Conservation (phyloP, 2,113 vertebrate genomes). For the Eudyptes chrysolophus region DNA sequence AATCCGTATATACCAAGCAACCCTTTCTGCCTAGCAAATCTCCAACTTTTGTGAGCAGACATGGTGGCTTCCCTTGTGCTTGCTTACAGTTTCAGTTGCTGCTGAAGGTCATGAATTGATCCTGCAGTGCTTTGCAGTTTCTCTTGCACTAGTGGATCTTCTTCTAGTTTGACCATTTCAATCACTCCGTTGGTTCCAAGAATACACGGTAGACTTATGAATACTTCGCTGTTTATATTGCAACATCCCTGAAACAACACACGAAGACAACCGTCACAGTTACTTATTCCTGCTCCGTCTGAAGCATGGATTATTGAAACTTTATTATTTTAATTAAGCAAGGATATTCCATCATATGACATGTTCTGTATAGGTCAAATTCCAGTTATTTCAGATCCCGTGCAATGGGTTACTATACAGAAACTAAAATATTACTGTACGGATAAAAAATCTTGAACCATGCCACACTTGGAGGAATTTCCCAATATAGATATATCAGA, state of each 20-base stretch:
- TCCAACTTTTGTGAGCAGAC: neutral
- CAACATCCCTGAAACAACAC: slow-evolving; percentile 80
- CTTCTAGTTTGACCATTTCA: slow-evolving; percentile 77
- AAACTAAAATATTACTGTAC: neutral
- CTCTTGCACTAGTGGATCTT: slow-evolving; percentile 70
- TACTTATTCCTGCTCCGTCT: neutral
- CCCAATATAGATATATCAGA: neutral
- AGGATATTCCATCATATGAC: neutral
- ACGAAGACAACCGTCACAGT: neutral
- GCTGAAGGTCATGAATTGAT: slow-evolving; percentile 81
- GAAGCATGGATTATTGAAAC: neutral
- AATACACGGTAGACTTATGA: slow-evolving; percentile 90
- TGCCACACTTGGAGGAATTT: neutral
- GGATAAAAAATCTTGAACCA: neutral
- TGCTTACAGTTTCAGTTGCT: slow-evolving; percentile 83
- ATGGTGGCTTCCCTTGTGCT: neutral
- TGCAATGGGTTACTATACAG: neutral
- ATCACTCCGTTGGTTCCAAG: slow-evolving; percentile 83
- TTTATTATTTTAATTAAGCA: neutral
- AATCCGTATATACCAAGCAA: neutral
- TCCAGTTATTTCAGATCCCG: neutral
- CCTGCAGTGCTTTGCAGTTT: slow-evolving; percentile 81
- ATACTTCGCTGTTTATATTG: slow-evolving; percentile 86
- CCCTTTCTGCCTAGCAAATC: neutral
- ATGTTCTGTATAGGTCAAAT: neutral